Evolutionary conservation across 1,140 invertebrate species (phyloP).

Genomic region (Rhopalosiphum maidis): DNA sequence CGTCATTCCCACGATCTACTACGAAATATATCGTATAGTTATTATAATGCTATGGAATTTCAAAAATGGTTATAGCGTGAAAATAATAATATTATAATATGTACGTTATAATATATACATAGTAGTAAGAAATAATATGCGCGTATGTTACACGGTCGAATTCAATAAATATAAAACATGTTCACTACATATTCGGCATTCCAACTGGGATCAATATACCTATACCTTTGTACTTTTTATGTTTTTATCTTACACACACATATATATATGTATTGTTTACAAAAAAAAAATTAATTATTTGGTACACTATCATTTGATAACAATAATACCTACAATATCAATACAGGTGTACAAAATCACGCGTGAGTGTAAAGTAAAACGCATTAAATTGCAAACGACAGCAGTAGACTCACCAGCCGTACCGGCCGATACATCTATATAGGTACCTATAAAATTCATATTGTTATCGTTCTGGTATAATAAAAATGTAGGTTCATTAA

Average conservation of each 20-base stretch:
- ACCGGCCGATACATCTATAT: too few species aligned
- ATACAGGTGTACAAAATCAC: not conserved
- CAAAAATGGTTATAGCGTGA: conserved; percentile 37
- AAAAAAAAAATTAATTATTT: not conserved
- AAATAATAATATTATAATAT: conserved; percentile 47
- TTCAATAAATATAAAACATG: not conserved
- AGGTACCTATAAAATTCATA: not conserved
- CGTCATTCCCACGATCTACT: conserved; percentile 56
- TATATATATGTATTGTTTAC: not conserved
- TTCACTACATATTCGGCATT: not conserved
- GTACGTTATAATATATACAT: not conserved
- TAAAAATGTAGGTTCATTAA: not conserved
- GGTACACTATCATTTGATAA: not conserved
- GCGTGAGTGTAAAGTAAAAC: not conserved
- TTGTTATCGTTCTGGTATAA: not conserved
- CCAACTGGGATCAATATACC: not conserved
- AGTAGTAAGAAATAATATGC: not conserved
- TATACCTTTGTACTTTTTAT: not conserved
- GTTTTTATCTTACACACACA: not conserved
- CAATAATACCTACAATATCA: not conserved
- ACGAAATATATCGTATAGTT: conserved; percentile 26
- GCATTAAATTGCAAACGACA: not conserved
- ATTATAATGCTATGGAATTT: conserved; percentile 47
- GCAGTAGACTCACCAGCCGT: not conserved
- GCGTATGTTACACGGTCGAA: not conserved